A percentile compares a stretch with the other conserved stretches of the same genome.
These are phyloP conservation scores for Engraulis encrasicolus DNA, from an alignment of 2,113 vertebrate species.

Conservation along the genomic window DNA sequence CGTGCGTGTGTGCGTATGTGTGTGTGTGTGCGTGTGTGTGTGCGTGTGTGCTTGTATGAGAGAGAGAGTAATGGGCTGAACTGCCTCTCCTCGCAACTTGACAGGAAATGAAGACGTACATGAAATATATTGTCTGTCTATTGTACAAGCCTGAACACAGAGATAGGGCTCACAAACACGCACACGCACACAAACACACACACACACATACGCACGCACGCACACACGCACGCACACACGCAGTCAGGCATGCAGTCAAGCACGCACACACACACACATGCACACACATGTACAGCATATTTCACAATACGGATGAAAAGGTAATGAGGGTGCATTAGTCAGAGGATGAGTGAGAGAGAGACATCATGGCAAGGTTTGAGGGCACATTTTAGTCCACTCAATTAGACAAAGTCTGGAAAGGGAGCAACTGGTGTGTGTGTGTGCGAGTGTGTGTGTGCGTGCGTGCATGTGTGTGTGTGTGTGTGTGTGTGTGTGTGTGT, in stretches of 20 bases:
- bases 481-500: too few species aligned
- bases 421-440: too few species aligned
- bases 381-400: too few species aligned
- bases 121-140: constrained; percentile 4
- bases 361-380: background rate
- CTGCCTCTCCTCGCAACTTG: too few species aligned
- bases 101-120: background rate
- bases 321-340: background rate
- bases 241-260: background rate
- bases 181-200: background rate
- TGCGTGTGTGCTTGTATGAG: too few species aligned
- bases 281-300: background rate
- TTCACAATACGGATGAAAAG: constrained; percentile 3
- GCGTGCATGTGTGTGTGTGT: too few species aligned
- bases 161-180: background rate
- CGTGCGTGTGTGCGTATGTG: too few species aligned
- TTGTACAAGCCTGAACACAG: background rate
- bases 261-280: background rate
- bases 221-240: constrained; percentile 12
- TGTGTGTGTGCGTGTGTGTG: too few species aligned
- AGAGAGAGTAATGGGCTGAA: too few species aligned
- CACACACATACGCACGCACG: background rate
- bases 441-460: too few species aligned
- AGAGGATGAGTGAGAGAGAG: background rate
- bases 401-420: too few species aligned